Evolutionary conservation across 2,113 vertebrate genomes (phyloP), one percentile per base, ranked within the genome.

Genomic region (Poecile atricapillus): DNA sequence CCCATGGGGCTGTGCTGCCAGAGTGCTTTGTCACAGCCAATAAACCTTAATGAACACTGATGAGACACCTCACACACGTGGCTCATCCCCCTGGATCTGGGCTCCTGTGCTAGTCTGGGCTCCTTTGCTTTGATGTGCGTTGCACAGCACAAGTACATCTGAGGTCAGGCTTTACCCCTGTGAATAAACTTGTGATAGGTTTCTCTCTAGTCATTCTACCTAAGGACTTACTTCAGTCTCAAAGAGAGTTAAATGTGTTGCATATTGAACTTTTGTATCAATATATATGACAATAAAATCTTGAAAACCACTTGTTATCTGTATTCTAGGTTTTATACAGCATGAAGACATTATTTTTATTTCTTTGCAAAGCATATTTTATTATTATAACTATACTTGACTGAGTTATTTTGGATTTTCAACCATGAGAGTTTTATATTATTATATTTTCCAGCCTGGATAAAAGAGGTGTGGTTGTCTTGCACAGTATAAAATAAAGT

Each of bases 381-480:
- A 73, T 56, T 65, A 64, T 74, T 87, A 77, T 74, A 86, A 39
- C 23, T 59, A 8, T 52, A 63, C 60, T 50, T 62, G 64, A 41
- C 3, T 21, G 15, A 69, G 22, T 46, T 5, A 30, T 65, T 89
- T 65, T 41, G 8, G 5, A 5, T 83, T 93, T 74, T 63, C 67
- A 83, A 55, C 16, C 0, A 4, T 27, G 10, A 12, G 17, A 37
- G 14, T 65, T 90, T 67, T 62, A 69, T 70, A 86, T 87, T 78
- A 87, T 96, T 93, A 44, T 85, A 58, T 94, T 79, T 84, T 83
- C 92, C 52, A 83, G n/a, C 22, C 44, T 90, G 47, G 69, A 58
- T 83, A 71, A 85, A 73, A 55, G 39, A 71, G 50, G 15, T 27
- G 77, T 1, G 5, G 4, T 56, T 93, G 31, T 64, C 22, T 79